Base-by-base conservation (phyloP, 30 jellyfish, hydroid and myxozoan species). In the Hydractinia echinata region DNA sequence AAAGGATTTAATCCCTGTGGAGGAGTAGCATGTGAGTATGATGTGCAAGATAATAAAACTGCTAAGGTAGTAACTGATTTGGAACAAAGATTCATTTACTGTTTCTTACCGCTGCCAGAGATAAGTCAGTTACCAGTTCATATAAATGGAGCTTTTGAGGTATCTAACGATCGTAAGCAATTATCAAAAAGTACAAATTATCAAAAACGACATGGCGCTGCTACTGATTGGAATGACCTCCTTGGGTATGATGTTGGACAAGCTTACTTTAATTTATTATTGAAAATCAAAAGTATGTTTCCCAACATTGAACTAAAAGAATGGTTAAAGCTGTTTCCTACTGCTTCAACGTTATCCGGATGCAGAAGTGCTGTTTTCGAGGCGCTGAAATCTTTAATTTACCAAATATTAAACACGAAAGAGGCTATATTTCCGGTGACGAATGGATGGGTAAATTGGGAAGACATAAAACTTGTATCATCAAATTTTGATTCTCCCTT, bases 101-200 rank as follows among this genome's bases (percentile, higher is more conserved):
- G 97, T 66, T 84, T 85, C 69, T 68, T 89, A 66, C 97, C 97
- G 4, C 77, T 89, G 6, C 95, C 95, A 8, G 72, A 81, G 48
- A 62, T 5, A 19, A 84, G 79, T 51, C 69, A 69, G 11, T 76
- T 89, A 4, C 85, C 83, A 61, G 95, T 89, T 61, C 97, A 89
- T 54, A 73, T 89, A 44, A 89, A 89, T 77, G 85, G 95, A 50
- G 81, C 91, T 44, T 89, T 89, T 80, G 92, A 88, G 8, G 76
- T 89, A 4, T 67, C 96, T 44, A 73, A 69, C 4, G 91, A 89
- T 55, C 76, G 96, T 8, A 78, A 61, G 10, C 83, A 80, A 21
- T 68, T 80, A 19, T 51, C 39, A 56, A 52, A 39, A 10, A 39
- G n/a, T 60, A 30, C 87, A 15, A 66, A 10, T 5, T 83, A 61